Percentiles rank a stretch among this genome's conserved stretches.
These are phyloP conservation scores for Bombyx mori DNA, from an alignment of 1,140 invertebrate species.

Conservation along the genomic window DNA sequence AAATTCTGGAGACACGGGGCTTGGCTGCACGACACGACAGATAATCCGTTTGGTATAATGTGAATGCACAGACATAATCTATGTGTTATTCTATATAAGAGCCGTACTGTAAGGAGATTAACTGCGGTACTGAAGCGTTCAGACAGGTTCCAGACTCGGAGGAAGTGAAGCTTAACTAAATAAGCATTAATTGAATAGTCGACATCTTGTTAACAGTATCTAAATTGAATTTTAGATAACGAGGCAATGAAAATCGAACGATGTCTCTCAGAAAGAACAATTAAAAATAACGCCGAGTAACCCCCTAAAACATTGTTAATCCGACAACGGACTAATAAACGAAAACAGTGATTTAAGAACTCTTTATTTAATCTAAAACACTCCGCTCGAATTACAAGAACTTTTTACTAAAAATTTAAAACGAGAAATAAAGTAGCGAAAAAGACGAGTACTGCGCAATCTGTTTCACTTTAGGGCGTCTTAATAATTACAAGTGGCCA, in stretches of 20 bases:
- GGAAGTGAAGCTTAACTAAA: too few species aligned
- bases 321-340: too few species aligned
- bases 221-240: too few species aligned
- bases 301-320: too few species aligned
- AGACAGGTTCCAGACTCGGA: slow-evolving; percentile 13
- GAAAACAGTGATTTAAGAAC: too few species aligned
- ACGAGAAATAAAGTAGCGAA: slow-evolving; percentile 31
- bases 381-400: slow-evolving; percentile 1
- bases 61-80: slow-evolving; percentile 29
- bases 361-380: too few species aligned
- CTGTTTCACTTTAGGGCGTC: slow-evolving; percentile 68
- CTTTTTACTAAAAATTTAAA: slow-evolving; percentile 15
- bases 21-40: slow-evolving; percentile 22
- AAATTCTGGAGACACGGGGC: slow-evolving; percentile 20
- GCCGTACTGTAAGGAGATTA: slow-evolving; percentile 27
- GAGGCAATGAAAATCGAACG: too few species aligned
- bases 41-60: slow-evolving; percentile 31
- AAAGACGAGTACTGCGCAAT: slow-evolving; percentile 48
- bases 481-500: slow-evolving; percentile 71
- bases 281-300: too few species aligned
- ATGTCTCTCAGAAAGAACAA: too few species aligned
- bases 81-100: slow-evolving; percentile 25
- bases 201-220: too few species aligned
- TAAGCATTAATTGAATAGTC: too few species aligned
- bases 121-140: slow-evolving; percentile 16